Evolutionary conservation across 37 sponge, comb jelly and placozoan genomes (phyloP).

Genomic region (Petrosia ficiformis): DNA sequence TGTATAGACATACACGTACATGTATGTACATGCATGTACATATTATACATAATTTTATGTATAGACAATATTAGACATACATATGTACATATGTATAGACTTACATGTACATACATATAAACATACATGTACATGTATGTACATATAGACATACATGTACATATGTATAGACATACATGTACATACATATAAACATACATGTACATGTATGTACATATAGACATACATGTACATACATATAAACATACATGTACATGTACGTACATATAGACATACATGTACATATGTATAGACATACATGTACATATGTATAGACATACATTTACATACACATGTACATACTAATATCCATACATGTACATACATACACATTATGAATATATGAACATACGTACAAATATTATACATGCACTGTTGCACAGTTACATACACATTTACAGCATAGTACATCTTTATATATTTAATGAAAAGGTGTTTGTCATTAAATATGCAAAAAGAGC

Average conservation of each 20-base stretch:
- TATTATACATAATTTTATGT: not conserved
- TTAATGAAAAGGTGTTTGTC: no score
- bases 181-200: not conserved
- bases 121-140: not conserved
- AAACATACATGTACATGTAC: constrained; percentile 3
- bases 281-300: constrained; percentile 4
- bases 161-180: not conserved
- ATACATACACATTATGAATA: not conserved
- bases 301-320: no score
- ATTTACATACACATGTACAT: constrained; percentile 6
- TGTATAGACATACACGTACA: constrained; percentile 1
- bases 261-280: constrained; percentile 14
- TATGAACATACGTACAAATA: no score
- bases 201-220: not conserved
- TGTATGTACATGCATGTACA: not conserved
- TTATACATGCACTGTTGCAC: no score
- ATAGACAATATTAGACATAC: not conserved
- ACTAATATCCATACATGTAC: no score
- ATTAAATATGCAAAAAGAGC: no score
- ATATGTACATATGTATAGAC: not conserved
- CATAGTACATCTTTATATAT: no score
- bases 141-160: not conserved
- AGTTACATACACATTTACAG: no score
- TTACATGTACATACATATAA: not conserved
- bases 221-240: not conserved